A percentile compares a stretch with the other conserved stretches of the same genome.
These are phyloP conservation scores for Amphilophus citrinellus DNA, from an alignment of 2,113 vertebrate genomes.

Conservation along the genomic window DNA sequence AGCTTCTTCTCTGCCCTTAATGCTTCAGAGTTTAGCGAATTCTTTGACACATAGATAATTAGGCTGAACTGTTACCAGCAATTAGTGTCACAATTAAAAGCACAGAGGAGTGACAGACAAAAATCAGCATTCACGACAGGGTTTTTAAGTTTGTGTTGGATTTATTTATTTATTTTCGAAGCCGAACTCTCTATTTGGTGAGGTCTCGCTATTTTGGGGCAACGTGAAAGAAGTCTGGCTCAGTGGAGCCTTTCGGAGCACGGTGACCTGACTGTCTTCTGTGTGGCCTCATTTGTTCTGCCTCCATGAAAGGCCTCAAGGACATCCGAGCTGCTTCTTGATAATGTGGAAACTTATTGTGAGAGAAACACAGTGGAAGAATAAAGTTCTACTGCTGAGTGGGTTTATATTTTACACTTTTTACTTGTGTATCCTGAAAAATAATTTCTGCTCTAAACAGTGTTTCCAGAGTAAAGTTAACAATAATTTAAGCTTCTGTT, in stretches of 20 bases:
- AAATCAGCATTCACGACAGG: not conserved
- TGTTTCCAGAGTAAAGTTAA: not conserved
- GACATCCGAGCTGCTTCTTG: not conserved
- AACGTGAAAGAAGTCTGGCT: not conserved
- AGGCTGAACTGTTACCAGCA: constrained; percentile 7
- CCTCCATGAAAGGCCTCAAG: not conserved
- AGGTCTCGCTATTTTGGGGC: not conserved
- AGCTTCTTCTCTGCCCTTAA: not conserved
- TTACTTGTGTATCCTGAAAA: not conserved
- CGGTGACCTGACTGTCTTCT: constrained; percentile 12
- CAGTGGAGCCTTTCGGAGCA: constrained; percentile 1
- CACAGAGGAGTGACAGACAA: not conserved
- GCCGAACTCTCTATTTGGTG: not conserved
- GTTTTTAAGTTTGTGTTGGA: not conserved
- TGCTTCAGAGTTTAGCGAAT: not conserved
- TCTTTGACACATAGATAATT: not conserved
- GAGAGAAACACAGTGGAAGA: not conserved
- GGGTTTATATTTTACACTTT: not conserved
- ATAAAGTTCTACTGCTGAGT: not conserved
- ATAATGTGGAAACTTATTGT: constrained; percentile 4
- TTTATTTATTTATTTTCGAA: not conserved
- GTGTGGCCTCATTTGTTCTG: not conserved
- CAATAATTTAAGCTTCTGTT: not conserved
- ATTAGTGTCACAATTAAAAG: constrained; percentile 13
- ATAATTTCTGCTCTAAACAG: not conserved